A percentile compares a stretch with the other conserved stretches of the same genome.
Evolutionary conservation across 1,140 invertebrate genomes (phyloP).

Genomic region (Zeugodacus cucurbitae): DNA sequence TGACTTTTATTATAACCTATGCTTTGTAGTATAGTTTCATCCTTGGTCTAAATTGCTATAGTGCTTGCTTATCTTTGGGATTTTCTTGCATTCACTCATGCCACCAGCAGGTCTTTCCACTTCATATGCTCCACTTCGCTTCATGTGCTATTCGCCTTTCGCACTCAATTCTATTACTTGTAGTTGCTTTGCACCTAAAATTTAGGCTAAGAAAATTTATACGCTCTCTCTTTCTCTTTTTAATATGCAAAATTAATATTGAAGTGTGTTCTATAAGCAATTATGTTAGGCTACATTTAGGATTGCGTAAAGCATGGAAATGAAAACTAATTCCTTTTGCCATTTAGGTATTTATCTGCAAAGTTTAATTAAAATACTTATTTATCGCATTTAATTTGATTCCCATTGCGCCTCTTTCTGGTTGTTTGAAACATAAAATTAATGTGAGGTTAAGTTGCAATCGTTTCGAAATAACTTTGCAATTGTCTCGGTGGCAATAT

Average conservation of each 20-base stretch:
- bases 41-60: not conserved
- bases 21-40: not conserved
- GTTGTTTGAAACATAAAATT: no score
- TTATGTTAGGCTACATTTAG: not conserved
- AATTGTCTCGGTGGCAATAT: no score
- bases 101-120: not conserved
- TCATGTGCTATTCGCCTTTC: not conserved
- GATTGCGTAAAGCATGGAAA: not conserved
- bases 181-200: not conserved
- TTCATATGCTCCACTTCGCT: not conserved
- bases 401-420: not conserved
- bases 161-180: not conserved
- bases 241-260: not conserved
- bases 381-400: not conserved
- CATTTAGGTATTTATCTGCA: not conserved
- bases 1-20: constrained; percentile 10
- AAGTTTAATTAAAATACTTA: not conserved
- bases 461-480: no score
- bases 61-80: not conserved
- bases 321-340: not conserved
- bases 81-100: not conserved
- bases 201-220: not conserved
- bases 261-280: not conserved
- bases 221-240: not conserved
- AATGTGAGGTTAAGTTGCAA: no score